A percentile compares a stretch with the other conserved stretches of the same genome.
Conservation (phyloP, 2,797 vertebrate genomes). For the Neosilurus mollespiculum region DNA sequence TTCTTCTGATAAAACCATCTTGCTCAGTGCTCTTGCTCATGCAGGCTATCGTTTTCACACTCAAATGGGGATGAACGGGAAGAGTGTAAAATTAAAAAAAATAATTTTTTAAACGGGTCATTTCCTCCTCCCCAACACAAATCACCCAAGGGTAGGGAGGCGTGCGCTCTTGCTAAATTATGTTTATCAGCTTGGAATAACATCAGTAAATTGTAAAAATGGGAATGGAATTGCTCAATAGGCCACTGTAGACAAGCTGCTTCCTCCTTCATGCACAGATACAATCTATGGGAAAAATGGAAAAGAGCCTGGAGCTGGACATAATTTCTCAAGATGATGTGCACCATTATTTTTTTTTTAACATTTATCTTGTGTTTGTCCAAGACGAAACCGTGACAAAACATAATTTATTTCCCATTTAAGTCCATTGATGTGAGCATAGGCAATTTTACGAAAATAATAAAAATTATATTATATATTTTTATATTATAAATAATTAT, state of each 20-base stretch:
- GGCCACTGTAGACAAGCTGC: slow-evolving; percentile 23
- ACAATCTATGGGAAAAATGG: slow-evolving; percentile 1
- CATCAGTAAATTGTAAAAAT: slow-evolving; percentile 47
- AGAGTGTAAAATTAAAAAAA: slow-evolving; percentile 14
- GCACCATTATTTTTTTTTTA: not conserved
- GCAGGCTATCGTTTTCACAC: not conserved
- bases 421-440: not conserved
- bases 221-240: slow-evolving; percentile 28
- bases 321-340: not conserved
- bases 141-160: slow-evolving; percentile 49
- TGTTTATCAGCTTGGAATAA: slow-evolving; percentile 53
- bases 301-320: not conserved
- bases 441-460: not conserved
- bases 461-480: not conserved
- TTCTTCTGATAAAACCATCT: slow-evolving; percentile 34
- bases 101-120: not conserved
- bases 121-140: slow-evolving; percentile 34
- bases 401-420: not conserved
- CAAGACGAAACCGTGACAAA: not conserved
- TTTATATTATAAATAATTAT: not conserved
- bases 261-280: slow-evolving; percentile 7
- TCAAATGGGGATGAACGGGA: slow-evolving; percentile 32
- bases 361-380: not conserved
- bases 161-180: slow-evolving; percentile 44
- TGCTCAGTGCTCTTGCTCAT: not conserved